These are phyloP conservation scores for Marasmarcha lunaedactyla DNA, from an alignment of 2,888 invertebrate genomes.

Conservation along the genomic window DNA sequence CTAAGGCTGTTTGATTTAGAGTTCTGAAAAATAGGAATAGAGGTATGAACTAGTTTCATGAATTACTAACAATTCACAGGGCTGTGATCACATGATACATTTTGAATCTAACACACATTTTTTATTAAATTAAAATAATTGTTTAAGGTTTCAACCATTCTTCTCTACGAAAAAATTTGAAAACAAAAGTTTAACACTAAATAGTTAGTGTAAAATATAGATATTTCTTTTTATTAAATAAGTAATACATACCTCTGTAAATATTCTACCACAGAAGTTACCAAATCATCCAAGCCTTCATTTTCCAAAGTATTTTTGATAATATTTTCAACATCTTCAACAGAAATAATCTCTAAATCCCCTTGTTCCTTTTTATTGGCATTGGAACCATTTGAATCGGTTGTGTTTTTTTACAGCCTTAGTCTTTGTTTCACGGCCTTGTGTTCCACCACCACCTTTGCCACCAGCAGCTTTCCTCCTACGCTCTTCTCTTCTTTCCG, in stretches of 20 bases:
- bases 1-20: slow-evolving; percentile 75
- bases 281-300: slow-evolving; percentile 79
- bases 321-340: slow-evolving; percentile 75
- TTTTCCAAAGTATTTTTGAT: slow-evolving; percentile 74
- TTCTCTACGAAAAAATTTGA: no score
- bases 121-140: no score
- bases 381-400: slow-evolving; percentile 54
- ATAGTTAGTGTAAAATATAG: no score
- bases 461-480: slow-evolving; percentile 88
- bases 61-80: no score
- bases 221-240: no score
- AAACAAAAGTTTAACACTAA: no score
- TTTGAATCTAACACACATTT: no score
- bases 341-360: slow-evolving; percentile 73
- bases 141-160: no score
- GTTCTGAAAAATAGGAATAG: slow-evolving; percentile 42
- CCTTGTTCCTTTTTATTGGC: slow-evolving; percentile 44
- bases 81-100: no score
- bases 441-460: slow-evolving; percentile 91
- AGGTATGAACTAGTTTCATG: no score
- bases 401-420: slow-evolving; percentile 90
- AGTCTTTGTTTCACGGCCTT: slow-evolving; percentile 95
- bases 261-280: slow-evolving; percentile 75
- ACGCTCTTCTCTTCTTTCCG: slow-evolving; percentile 87
- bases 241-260: no score